A percentile compares a stretch with the other conserved stretches of the same genome.
Conservation (phyloP, 2,113 vertebrate genomes). For the Furnarius figulus region DNA sequence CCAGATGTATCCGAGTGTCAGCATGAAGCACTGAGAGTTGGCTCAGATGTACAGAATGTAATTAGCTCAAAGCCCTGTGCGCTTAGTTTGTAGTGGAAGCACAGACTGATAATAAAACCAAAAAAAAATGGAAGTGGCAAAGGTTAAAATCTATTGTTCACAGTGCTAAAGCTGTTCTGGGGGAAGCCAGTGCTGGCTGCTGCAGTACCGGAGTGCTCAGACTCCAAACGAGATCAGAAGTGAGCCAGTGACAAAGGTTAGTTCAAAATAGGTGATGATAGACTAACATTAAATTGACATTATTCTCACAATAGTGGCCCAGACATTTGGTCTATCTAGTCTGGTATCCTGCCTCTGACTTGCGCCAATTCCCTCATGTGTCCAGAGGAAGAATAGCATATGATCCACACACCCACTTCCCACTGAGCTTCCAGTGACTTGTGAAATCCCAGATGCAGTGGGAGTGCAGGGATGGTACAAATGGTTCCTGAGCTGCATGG, state of each 20-base stretch:
- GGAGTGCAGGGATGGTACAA: neutral
- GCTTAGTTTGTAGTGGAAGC: conserved; percentile 67
- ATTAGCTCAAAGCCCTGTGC: conserved; percentile 73
- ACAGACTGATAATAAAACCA: conserved; percentile 72
- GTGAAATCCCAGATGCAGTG: conserved; percentile 57
- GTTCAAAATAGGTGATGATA: conserved; percentile 44
- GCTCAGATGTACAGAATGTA: conserved; percentile 71
- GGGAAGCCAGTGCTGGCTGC: conserved; percentile 13
- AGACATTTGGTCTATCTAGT: conserved; percentile 59
- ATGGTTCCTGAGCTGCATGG: conserved; percentile 40
- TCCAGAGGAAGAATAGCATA: conserved; percentile 58
- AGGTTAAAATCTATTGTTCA: conserved; percentile 73
- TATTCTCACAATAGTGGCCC: conserved; percentile 63
- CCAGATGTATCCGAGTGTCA: conserved; percentile 79
- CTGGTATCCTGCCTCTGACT: conserved; percentile 53
- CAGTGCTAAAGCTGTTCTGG: conserved; percentile 50
- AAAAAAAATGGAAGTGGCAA: conserved; percentile 74
- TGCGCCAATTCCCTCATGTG: conserved; percentile 43
- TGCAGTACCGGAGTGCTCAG: neutral
- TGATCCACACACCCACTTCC: conserved; percentile 57
- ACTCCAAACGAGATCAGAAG: conserved; percentile 53
- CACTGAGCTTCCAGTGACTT: conserved; percentile 40
- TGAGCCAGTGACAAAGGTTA: conserved; percentile 45
- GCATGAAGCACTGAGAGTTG: conserved; percentile 70
- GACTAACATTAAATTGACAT: conserved; percentile 55